A percentile compares a stretch with the other conserved stretches of the same genome.
Evolutionary conservation across 2,888 invertebrate genomes (phyloP).

Genomic region (Cylindroiulus punctatus): DNA sequence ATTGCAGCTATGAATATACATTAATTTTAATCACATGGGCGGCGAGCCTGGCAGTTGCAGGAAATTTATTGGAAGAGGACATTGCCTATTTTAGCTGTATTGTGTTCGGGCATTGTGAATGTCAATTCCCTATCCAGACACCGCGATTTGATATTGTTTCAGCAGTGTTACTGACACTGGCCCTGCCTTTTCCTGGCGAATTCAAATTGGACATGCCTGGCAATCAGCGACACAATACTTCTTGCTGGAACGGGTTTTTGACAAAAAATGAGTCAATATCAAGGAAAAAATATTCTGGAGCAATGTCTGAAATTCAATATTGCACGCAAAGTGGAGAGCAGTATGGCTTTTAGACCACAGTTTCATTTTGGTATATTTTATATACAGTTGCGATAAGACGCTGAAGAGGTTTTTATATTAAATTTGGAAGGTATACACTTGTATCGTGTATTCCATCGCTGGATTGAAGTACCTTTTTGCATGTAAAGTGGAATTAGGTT

Average conservation of each 20-base stretch:
- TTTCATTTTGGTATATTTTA: neutral
- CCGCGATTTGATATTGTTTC: constrained; percentile 2
- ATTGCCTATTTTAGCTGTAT: constrained; percentile 12
- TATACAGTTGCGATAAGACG: neutral
- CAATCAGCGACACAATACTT: neutral
- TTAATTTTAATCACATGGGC: constrained; percentile 36
- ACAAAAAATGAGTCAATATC: constrained; percentile 12
- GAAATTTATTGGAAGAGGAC: constrained; percentile 42
- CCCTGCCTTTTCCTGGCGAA: constrained; percentile 6
- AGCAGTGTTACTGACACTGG: constrained; percentile 34
- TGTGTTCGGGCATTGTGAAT: neutral
- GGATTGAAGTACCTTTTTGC: neutral
- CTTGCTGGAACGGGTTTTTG: neutral
- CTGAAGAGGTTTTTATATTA: neutral
- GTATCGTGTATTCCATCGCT: neutral
- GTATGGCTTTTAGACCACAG: neutral
- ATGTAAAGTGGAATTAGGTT: neutral
- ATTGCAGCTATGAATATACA: constrained; percentile 34
- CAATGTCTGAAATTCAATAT: neutral
- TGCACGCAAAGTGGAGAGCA: neutral
- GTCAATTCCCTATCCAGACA: constrained; percentile 8
- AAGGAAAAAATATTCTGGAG: neutral
- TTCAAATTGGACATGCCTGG: constrained; percentile 15
- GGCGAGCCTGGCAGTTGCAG: constrained; percentile 13
- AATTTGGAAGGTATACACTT: neutral